phyloP scores from a whole-genome alignment of 2,113 vertebrate genomes.

The Gallinago paraguaiae region DNA sequence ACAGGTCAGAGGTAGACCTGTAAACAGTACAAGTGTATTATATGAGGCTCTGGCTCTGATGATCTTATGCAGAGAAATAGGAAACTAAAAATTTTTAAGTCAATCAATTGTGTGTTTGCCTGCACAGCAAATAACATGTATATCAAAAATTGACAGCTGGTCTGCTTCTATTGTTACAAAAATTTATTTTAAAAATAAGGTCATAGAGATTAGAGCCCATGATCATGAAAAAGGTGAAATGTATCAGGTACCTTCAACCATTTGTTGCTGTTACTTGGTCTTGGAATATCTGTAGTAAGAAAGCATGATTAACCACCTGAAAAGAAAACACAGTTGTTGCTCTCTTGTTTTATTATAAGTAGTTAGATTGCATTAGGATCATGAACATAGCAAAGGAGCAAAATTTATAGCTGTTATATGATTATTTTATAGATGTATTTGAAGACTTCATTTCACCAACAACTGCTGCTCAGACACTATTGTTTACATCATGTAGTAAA shows the following conservation, averaged over 20 bases:
- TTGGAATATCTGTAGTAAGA: background rate
- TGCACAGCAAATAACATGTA: background rate
- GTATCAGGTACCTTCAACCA: background rate
- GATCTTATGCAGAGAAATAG: background rate
- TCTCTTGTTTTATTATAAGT: background rate
- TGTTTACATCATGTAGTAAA: constrained; percentile 98
- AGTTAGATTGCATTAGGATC: background rate
- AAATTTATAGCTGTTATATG: background rate
- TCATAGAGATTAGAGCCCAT: background rate
- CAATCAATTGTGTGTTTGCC: background rate
- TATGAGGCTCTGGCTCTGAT: background rate
- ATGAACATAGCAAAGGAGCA: background rate
- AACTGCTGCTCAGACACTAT: constrained; percentile 94
- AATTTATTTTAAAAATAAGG: background rate
- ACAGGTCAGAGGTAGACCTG: background rate
- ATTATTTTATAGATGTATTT: constrained; percentile 88
- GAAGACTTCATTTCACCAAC: constrained; percentile 99
- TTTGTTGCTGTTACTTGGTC: background rate
- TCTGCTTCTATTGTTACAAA: background rate
- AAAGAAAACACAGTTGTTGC: background rate
- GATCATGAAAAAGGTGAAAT: background rate
- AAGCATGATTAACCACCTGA: background rate
- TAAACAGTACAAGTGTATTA: background rate
- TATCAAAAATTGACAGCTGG: background rate
- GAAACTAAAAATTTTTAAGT: background rate